Base-by-base conservation (phyloP, 2,888 invertebrate species). In the Cynaeus angustus region DNA sequence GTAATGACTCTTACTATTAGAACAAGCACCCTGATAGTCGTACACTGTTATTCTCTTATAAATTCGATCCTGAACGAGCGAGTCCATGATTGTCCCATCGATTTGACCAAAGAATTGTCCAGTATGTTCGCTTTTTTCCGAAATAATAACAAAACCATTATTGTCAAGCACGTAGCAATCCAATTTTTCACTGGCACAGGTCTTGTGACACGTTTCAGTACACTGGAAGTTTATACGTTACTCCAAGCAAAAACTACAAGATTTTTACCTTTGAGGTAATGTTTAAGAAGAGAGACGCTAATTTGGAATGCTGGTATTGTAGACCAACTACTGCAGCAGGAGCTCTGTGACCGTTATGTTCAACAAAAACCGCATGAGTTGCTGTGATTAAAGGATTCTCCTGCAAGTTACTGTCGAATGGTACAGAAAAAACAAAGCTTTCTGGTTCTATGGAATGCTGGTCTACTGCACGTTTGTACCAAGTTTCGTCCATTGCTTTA, bases 81-180 rank as follows among this genome's bases (percentile, higher is more conserved):
- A 95, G 84, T 96, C 95, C 95, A 97, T 96, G 71, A 97, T 95
- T 9, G 96, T 96, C 13, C 96, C 96, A 83, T 97, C 97, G 43
- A 97, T 93, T 85, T 96, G 95, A 0, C 97, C 98, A 80, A 97
- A 97, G 86, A 98, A 98, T 80, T 92, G 90, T 0, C 97, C 97
- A 0, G 95, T 95, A 79, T 97, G 94, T 43, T 94, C 91, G 30
- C 89, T 88, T 75, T 93, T 92, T 84, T 97, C 96, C 0, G 96
- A 96, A 38, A 96, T 91, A 59, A 98, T 92, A 58, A 98, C 93
- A 83, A 96, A 98, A 9, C 97, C 98, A 83, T 96, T 97, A 85
- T 97, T 96, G 82, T 98, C 98, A 65, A 98, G 86, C 33, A 98
- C 92, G 82, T 96, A 98, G 83, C 98, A 98, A 82, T 97, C 96